These are phyloP conservation scores for Drosophila rhopaloa DNA, from an alignment of 1,140 invertebrate species.

Conservation along the genomic window DNA sequence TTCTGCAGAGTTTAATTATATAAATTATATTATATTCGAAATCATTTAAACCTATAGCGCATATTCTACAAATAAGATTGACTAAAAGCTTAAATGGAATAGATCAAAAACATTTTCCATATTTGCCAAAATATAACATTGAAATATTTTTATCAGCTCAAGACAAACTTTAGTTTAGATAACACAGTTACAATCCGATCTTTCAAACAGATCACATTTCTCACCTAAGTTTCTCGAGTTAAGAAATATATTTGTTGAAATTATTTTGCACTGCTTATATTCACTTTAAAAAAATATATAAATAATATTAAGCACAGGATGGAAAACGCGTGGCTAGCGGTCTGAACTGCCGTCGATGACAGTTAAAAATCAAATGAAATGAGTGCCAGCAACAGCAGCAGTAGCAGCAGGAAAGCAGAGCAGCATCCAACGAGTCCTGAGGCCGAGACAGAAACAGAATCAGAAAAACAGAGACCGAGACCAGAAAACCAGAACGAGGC, in stretches of 20 bases:
- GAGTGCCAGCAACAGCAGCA: slow-evolving; percentile 37
- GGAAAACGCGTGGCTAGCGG: neutral
- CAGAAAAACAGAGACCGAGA: slow-evolving; percentile 25
- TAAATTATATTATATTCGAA: too few relatives aligned
- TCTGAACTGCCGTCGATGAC: slow-evolving; percentile 75
- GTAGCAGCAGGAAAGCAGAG: slow-evolving; percentile 28
- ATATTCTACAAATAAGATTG: too few relatives aligned
- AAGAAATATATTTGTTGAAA: neutral
- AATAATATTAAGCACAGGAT: neutral
- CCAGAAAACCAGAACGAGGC: slow-evolving; percentile 19
- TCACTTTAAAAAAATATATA: slow-evolving; percentile 18
- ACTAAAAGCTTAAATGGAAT: too few relatives aligned
- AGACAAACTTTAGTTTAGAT: neutral
- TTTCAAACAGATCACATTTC: neutral
- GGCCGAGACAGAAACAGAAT: slow-evolving; percentile 33
- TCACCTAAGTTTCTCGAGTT: slow-evolving; percentile 11
- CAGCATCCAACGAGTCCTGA: slow-evolving; percentile 39
- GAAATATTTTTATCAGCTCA: too few relatives aligned
- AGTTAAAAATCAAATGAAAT: slow-evolving; percentile 85
- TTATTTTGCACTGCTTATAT: neutral
- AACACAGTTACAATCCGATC: neutral
- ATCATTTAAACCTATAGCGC: too few relatives aligned
- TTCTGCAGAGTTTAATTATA: too few relatives aligned
- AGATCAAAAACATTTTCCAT: too few relatives aligned
- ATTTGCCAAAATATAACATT: too few relatives aligned